Conservation (phyloP, 2,113 vertebrate species). For the Micronycteris hirsuta region DNA sequence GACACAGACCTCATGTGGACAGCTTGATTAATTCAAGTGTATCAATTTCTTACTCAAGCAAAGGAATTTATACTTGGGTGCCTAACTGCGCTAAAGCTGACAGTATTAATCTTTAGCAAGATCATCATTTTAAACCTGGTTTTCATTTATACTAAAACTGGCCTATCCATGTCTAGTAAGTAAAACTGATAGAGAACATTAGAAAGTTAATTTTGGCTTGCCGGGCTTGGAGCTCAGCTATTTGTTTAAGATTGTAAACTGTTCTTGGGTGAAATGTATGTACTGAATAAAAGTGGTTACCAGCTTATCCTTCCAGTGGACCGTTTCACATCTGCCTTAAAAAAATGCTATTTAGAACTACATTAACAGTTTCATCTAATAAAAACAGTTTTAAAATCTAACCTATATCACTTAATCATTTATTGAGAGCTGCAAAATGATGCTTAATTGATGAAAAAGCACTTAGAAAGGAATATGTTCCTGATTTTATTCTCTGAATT, state of each 20-base stretch:
- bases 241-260: slow-evolving; percentile 24
- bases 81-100: neutral
- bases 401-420: neutral
- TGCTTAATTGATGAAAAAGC: neutral
- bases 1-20: slow-evolving; percentile 76
- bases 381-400: slow-evolving; percentile 42
- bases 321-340: slow-evolving; percentile 22
- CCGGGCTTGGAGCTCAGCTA: neutral
- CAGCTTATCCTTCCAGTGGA: slow-evolving; percentile 9
- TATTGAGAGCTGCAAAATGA: slow-evolving; percentile 14
- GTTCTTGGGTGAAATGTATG: neutral
- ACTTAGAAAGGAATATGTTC: slow-evolving; percentile 23
- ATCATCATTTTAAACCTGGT: neutral
- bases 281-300: slow-evolving; percentile 11
- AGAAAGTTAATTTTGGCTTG: neutral
- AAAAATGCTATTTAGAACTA: slow-evolving; percentile 5
- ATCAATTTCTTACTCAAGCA: slow-evolving; percentile 36
- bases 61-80: neutral
- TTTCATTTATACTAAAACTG: slow-evolving; percentile 32
- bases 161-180: neutral
- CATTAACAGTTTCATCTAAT: slow-evolving; percentile 11
- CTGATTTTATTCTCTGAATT: slow-evolving; percentile 36
- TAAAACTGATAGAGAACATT: slow-evolving; percentile 8
- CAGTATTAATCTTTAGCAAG: neutral
- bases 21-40: slow-evolving; percentile 67